Evolutionary conservation across 2,113 vertebrate genomes (phyloP).

Genomic region (Carlito syrichta): DNA sequence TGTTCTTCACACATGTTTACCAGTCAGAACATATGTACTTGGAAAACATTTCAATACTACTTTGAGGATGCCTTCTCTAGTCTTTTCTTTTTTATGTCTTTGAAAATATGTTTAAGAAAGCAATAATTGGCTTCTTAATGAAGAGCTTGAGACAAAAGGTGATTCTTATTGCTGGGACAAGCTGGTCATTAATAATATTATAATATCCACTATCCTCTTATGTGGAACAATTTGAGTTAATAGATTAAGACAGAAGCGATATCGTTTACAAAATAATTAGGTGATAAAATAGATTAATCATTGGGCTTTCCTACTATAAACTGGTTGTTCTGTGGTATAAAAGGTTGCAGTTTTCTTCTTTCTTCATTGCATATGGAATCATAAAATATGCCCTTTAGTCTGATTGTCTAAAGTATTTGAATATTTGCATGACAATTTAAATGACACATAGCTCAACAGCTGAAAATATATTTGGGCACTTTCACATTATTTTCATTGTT

Average conservation of each 20-base stretch:
- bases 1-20: background rate
- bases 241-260: conserved; percentile 33
- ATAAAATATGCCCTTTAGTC: background rate
- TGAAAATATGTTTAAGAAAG: background rate
- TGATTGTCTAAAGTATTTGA: background rate
- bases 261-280: conserved; percentile 40
- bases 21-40: background rate
- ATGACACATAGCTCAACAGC: background rate
- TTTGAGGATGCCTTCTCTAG: background rate
- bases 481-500: background rate
- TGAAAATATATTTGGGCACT: background rate
- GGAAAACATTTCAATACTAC: background rate
- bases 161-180: background rate
- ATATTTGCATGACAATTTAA: background rate
- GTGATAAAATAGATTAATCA: conserved; percentile 32
- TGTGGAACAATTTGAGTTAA: conserved; percentile 20
- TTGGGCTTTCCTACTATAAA: background rate
- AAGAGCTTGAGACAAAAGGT: background rate
- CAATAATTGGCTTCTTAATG: background rate
- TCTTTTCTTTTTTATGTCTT: background rate
- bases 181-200: background rate
- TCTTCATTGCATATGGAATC: background rate
- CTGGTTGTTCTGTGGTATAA: background rate
- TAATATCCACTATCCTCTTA: background rate
- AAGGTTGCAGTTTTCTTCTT: background rate